Conservation (phyloP, 2,888 invertebrate species). For the Pristionchus mayeri region DNA sequence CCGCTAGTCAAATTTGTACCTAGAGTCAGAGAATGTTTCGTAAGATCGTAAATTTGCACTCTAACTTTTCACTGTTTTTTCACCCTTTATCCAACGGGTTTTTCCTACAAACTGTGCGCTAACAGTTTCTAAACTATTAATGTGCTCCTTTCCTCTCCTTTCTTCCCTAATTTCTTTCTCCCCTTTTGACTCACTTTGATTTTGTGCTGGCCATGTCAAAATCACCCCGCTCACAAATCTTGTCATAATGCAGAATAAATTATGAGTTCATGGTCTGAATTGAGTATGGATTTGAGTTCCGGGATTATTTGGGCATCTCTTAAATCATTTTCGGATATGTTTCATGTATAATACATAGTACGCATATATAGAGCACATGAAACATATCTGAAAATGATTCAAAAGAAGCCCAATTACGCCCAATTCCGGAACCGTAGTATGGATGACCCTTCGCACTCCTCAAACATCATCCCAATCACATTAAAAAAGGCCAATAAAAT, state of each 20-base stretch:
- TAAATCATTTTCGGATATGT: too few relatives aligned
- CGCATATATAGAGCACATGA: too few relatives aligned
- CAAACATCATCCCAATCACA: too few relatives aligned
- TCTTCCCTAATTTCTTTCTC: not conserved
- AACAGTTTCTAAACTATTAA: constrained; percentile 14
- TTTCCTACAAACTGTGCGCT: constrained; percentile 10
- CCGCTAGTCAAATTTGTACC: not conserved
- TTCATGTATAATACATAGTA: too few relatives aligned
- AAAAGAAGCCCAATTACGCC: too few relatives aligned
- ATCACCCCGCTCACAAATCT: not conserved
- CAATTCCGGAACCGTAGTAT: too few relatives aligned
- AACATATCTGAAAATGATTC: too few relatives aligned
- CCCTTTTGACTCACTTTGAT: constrained; percentile 26
- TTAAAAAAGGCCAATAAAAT: too few relatives aligned
- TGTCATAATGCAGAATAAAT: constrained; percentile 9
- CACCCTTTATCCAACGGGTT: not conserved
- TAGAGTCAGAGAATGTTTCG: not conserved
- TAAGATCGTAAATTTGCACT: not conserved
- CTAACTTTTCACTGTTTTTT: not conserved
- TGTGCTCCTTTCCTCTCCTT: not conserved
- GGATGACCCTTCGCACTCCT: too few relatives aligned
- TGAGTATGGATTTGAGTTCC: too few relatives aligned
- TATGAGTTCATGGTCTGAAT: not conserved
- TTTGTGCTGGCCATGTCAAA: constrained; percentile 37
- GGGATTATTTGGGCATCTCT: too few relatives aligned